phyloP scores from a whole-genome alignment of 2,113 vertebrate species.

The Halichoerus grypus region DNA sequence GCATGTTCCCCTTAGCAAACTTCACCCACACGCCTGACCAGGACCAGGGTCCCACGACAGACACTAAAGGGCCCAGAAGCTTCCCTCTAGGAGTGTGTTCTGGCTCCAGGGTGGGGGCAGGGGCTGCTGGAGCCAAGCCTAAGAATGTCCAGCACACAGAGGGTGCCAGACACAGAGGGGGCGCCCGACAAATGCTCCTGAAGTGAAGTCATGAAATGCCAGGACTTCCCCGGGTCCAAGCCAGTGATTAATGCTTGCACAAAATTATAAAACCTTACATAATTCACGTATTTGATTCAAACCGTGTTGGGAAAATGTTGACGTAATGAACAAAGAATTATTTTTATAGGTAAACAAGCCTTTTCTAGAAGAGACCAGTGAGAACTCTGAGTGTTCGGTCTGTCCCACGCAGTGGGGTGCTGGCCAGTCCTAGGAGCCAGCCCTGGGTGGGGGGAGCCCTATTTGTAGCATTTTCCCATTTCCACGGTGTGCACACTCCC shows the following conservation, averaged over 20 bases:
- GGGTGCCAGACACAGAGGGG: not conserved
- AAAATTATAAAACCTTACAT: not conserved
- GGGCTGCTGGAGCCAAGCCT: not conserved
- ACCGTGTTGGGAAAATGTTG: rapidly evolving
- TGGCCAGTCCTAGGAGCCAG: rapidly evolving
- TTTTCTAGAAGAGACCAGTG: not conserved
- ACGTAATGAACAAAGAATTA: not conserved
- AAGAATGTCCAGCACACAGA: not conserved
- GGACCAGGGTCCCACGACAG: not conserved
- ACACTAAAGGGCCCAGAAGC: not conserved
- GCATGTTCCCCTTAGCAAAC: not conserved
- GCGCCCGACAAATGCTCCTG: rapidly evolving
- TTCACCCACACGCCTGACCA: not conserved
- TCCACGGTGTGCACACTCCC: rapidly evolving
- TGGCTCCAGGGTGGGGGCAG: rapidly evolving
- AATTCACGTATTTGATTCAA: not conserved
- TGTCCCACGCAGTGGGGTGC: rapidly evolving
- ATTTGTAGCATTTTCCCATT: rapidly evolving
- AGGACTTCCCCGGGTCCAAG: not conserved
- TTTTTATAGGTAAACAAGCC: not conserved
- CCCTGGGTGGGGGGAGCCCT: rapidly evolving
- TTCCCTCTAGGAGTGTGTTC: rapidly evolving
- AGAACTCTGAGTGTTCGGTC: rapidly evolving
- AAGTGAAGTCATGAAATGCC: not conserved
- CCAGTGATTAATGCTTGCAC: rapidly evolving